Evolutionary conservation across 2,113 vertebrate genomes (phyloP).

Genomic region (Oceanites oceanicus): DNA sequence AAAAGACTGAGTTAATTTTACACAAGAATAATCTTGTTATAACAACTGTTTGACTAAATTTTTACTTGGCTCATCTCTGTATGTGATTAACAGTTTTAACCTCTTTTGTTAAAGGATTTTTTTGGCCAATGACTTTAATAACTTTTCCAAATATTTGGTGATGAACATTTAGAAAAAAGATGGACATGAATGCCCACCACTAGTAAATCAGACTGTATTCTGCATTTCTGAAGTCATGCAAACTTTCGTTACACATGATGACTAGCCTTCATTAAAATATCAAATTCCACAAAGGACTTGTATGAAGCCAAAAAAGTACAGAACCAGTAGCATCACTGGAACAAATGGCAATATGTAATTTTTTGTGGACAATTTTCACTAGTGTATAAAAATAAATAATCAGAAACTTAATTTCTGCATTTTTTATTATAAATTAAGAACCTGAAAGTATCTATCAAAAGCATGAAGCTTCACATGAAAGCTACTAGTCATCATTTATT

Average conservation of each 20-base stretch:
- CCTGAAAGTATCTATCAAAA: neutral
- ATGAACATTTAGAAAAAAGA: neutral
- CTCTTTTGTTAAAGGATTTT: neutral
- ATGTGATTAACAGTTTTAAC: neutral
- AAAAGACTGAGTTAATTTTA: neutral
- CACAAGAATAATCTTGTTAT: neutral
- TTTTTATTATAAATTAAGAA: neutral
- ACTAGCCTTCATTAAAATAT: neutral
- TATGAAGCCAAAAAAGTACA: neutral
- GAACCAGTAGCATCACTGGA: neutral
- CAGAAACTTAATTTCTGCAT: neutral
- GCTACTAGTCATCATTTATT: neutral
- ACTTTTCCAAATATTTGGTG: neutral
- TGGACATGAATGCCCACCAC: neutral
- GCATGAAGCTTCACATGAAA: neutral
- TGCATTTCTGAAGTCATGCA: neutral
- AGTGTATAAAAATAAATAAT: neutral
- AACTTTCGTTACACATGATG: neutral
- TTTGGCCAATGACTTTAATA: neutral
- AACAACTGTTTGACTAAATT: neutral
- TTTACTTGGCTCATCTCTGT: neutral
- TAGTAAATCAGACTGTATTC: neutral
- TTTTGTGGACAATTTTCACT: neutral
- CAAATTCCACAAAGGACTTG: neutral
- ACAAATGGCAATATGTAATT: accelerated